Conservation (phyloP, 1,140 invertebrate species). For the Aphaenogaster ashmeadi region DNA sequence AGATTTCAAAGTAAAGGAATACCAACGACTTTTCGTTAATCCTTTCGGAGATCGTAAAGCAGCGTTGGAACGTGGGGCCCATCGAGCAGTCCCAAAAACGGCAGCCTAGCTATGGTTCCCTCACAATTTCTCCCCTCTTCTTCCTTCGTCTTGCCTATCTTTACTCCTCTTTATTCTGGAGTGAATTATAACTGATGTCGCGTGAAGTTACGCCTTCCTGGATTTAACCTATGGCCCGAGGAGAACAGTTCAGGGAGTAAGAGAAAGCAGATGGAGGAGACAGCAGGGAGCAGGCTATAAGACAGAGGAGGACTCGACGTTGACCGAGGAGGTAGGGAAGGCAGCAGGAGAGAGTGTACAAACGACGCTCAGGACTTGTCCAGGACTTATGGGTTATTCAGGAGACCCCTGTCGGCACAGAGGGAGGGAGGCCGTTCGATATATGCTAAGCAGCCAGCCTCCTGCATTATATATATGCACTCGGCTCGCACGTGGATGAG, state of each 20-base stretch:
- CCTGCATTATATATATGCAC: constrained; percentile 63
- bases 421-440: constrained; percentile 73
- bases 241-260: constrained; percentile 35
- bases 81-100: constrained; percentile 47
- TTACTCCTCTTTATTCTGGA: constrained; percentile 27
- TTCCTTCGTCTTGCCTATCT: neutral
- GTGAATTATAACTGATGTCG: constrained; percentile 79
- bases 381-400: constrained; percentile 83
- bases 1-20: constrained; percentile 2
- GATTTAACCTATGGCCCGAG: constrained; percentile 73
- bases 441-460: constrained; percentile 79
- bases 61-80: neutral
- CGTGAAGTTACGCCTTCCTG: constrained; percentile 79
- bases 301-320: constrained; percentile 48
- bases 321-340: constrained; percentile 26
- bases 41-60: constrained; percentile 57
- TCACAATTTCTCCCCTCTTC: neutral
- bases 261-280: constrained; percentile 34
- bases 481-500: constrained; percentile 67
- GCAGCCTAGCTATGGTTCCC: constrained; percentile 25
- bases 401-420: constrained; percentile 66
- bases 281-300: constrained; percentile 24
- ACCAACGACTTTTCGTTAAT: constrained; percentile 59
- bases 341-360: constrained; percentile 59
- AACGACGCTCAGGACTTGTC: constrained; percentile 73